Conservation (phyloP, 2,113 vertebrate species). For the Cephalopterus ornatus region DNA sequence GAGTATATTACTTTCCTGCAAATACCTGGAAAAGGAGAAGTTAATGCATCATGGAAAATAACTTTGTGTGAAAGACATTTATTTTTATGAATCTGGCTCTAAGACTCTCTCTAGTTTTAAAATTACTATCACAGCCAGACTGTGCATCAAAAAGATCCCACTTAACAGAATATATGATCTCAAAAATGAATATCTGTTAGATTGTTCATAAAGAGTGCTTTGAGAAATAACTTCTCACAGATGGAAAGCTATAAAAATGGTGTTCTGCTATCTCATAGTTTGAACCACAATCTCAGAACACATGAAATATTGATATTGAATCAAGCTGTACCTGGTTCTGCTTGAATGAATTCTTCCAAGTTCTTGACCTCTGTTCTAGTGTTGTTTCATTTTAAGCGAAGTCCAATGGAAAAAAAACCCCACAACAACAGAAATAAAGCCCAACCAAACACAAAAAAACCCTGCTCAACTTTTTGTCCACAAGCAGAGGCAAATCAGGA, state of each 20-base stretch:
- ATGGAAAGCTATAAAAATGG: slow-evolving; percentile 77
- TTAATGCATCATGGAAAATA: slow-evolving; percentile 37
- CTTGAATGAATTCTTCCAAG: slow-evolving; percentile 66
- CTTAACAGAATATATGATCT: slow-evolving; percentile 59
- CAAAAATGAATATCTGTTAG: slow-evolving; percentile 70
- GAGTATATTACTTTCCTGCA: background rate
- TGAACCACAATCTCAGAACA: slow-evolving; percentile 71
- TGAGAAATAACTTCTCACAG: slow-evolving; percentile 76
- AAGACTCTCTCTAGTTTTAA: slow-evolving; percentile 58
- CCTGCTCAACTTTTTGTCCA: background rate
- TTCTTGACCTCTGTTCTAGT: slow-evolving; percentile 70
- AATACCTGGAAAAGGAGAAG: slow-evolving; percentile 26
- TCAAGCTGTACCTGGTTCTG: slow-evolving; percentile 75
- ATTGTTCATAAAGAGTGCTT: slow-evolving; percentile 65
- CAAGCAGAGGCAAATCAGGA: slow-evolving; percentile 46
- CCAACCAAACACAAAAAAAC: background rate
- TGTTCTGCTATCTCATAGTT: slow-evolving; percentile 73
- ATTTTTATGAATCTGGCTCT: slow-evolving; percentile 67
- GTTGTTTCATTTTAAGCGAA: slow-evolving; percentile 73
- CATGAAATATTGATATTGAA: slow-evolving; percentile 78
- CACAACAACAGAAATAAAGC: background rate
- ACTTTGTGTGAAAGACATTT: slow-evolving; percentile 63
- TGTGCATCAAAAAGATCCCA: slow-evolving; percentile 69
- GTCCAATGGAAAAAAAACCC: background rate
- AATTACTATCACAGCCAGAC: slow-evolving; percentile 60